Conservation (phyloP, 2,113 vertebrate genomes). For the Cryptotis parvus region DNA sequence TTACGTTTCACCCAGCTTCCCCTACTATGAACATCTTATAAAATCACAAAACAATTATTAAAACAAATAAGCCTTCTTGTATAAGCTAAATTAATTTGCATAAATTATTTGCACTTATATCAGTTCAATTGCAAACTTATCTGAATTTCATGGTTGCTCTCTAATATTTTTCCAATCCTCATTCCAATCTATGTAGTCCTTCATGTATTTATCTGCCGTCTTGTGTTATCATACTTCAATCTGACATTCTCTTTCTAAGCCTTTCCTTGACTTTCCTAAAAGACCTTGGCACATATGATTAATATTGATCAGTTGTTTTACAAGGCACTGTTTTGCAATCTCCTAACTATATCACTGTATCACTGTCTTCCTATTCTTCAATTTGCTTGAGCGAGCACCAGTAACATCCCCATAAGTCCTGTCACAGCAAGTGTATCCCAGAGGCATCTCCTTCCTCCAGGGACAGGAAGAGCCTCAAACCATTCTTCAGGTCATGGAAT, state of each 20-base stretch:
- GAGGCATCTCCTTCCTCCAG: too few relatives aligned
- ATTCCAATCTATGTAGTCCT: neutral
- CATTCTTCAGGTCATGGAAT: too few relatives aligned
- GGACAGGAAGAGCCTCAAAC: too few relatives aligned
- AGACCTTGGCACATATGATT: neutral
- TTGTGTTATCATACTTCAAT: neutral
- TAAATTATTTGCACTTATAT: neutral
- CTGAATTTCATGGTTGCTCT: neutral
- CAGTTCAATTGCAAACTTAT: neutral
- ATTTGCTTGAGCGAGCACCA: too few relatives aligned
- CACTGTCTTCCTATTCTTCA: too few relatives aligned
- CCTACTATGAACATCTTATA: neutral
- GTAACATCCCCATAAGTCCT: too few relatives aligned
- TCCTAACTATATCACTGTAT: too few relatives aligned
- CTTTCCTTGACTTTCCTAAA: neutral
- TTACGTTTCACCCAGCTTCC: neutral
- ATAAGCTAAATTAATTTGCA: too few relatives aligned
- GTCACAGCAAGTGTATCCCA: too few relatives aligned
- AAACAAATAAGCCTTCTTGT: neutral
- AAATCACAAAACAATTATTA: neutral
- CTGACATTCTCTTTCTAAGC: neutral
- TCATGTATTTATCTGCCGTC: neutral
- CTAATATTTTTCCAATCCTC: neutral
- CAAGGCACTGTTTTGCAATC: neutral
- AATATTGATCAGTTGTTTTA: neutral